phyloP scores from a whole-genome alignment of 2,888 invertebrate species.

The Caenorhabditis wallacei region DNA sequence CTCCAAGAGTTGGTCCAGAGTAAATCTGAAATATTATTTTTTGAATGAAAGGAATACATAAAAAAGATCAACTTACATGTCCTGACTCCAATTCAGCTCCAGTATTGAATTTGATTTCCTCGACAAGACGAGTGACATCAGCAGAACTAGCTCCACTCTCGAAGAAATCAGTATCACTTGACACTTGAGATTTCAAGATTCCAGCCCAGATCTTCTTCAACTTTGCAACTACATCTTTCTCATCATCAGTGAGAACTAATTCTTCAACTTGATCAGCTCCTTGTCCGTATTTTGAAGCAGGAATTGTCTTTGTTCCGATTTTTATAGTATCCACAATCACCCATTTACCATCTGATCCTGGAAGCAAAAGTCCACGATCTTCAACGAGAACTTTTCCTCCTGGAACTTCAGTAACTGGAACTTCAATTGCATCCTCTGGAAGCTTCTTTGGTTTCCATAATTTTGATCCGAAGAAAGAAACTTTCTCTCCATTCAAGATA shows the following conservation, averaged over 20 bases:
- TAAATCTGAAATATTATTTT: constrained; percentile 87
- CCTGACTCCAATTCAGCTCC: constrained; percentile 91
- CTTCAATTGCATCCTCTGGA: constrained; percentile 85
- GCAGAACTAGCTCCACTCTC: constrained; percentile 96
- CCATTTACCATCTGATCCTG: constrained; percentile 90
- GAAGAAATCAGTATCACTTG: constrained; percentile 92
- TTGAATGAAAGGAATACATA: neutral
- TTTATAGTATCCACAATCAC: constrained; percentile 90
- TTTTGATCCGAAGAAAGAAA: constrained; percentile 90
- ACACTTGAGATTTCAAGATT: constrained; percentile 88
- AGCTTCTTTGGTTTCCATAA: constrained; percentile 87
- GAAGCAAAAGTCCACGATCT: constrained; percentile 88
- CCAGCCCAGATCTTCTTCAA: constrained; percentile 89
- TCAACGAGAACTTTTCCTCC: constrained; percentile 74
- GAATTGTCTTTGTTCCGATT: constrained; percentile 89
- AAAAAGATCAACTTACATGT: constrained; percentile 82
- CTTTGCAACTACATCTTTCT: constrained; percentile 87
- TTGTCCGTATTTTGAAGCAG: constrained; percentile 87
- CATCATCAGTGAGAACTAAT: constrained; percentile 89
- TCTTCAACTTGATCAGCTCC: constrained; percentile 84
- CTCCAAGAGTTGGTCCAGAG: constrained; percentile 92
- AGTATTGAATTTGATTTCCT: constrained; percentile 87
- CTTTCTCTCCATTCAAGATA: constrained; percentile 86
- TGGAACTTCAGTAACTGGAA: constrained; percentile 67
- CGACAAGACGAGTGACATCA: constrained; percentile 95